Evolutionary conservation across 2,888 invertebrate species (phyloP).

Genomic region (Pyralis farinalis): DNA sequence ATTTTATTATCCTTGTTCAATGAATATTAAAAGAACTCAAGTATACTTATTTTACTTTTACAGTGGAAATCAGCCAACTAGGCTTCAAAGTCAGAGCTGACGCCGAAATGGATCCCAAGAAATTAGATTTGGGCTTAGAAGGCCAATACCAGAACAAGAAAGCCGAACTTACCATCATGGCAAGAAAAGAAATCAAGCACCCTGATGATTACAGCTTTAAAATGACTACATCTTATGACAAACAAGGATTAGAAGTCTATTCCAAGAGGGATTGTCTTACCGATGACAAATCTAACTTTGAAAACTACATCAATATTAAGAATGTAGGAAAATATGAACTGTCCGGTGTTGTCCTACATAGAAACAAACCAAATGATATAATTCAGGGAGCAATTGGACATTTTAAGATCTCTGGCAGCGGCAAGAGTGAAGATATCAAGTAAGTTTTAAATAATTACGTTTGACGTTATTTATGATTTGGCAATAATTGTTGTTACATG

Average conservation of each 20-base stretch:
- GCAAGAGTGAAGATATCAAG: conserved; percentile 78
- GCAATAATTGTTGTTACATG: too few relatives aligned
- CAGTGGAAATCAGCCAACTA: conserved; percentile 78
- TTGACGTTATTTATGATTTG: too few relatives aligned
- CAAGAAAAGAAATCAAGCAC: conserved; percentile 64
- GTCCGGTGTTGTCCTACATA: conserved; percentile 80
- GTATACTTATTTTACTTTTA: too few relatives aligned
- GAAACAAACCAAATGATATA: conserved; percentile 74
- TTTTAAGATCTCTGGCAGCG: conserved; percentile 70
- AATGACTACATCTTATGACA: conserved; percentile 43
- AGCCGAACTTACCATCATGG: conserved; percentile 81
- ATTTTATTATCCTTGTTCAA: too few relatives aligned
- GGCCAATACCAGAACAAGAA: conserved; percentile 81
- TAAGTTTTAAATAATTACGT: conserved; percentile 55
- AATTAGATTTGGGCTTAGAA: conserved; percentile 78
- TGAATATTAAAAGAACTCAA: too few relatives aligned
- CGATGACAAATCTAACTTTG: conserved; percentile 81
- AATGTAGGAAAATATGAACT: conserved; percentile 83
- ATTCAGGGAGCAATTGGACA: conserved; percentile 79
- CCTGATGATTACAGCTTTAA: conserved; percentile 65
- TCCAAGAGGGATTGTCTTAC: conserved; percentile 79
- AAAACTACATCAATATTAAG: conserved; percentile 80
- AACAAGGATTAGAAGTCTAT: conserved; percentile 65
- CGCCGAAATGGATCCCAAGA: conserved; percentile 79
- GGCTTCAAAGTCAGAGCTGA: conserved; percentile 76